These are phyloP conservation scores for Fulica atra DNA, from an alignment of 2,113 vertebrate genomes.

Conservation along the genomic window DNA sequence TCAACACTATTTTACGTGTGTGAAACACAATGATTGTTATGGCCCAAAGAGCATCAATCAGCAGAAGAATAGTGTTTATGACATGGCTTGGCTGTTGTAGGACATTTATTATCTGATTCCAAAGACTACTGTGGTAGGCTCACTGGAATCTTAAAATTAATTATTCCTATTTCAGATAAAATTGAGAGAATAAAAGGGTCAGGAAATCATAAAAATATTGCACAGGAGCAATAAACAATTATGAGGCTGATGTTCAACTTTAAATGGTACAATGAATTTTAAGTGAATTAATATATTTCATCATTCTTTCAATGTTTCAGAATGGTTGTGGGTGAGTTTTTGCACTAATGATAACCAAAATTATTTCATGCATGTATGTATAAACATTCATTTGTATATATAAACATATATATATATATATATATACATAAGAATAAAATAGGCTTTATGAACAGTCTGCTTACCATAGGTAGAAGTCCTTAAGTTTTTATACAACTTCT, in stretches of 20 bases:
- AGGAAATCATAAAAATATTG: neutral
- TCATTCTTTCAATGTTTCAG: neutral
- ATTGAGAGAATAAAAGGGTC: neutral
- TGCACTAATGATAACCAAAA: neutral
- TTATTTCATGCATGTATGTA: neutral
- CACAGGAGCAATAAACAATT: neutral
- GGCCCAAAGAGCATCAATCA: neutral
- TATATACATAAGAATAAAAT: neutral
- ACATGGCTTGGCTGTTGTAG: neutral
- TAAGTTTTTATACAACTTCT: neutral
- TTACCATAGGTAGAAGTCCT: neutral
- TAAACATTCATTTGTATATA: no score
- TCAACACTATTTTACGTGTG: neutral
- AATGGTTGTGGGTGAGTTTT: neutral
- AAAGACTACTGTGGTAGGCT: neutral
- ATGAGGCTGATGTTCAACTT: neutral
- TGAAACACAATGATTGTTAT: neutral
- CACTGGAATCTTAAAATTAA: constrained; percentile 19
- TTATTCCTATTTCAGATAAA: constrained; percentile 10
- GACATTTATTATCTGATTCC: neutral
- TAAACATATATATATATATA: neutral
- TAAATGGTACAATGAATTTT: neutral
- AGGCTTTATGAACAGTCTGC: neutral
- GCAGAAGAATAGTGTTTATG: constrained; percentile 1
- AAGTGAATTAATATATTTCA: neutral